Evolutionary conservation across 2,888 invertebrate species (phyloP).

Genomic region (Atrina japonica): DNA sequence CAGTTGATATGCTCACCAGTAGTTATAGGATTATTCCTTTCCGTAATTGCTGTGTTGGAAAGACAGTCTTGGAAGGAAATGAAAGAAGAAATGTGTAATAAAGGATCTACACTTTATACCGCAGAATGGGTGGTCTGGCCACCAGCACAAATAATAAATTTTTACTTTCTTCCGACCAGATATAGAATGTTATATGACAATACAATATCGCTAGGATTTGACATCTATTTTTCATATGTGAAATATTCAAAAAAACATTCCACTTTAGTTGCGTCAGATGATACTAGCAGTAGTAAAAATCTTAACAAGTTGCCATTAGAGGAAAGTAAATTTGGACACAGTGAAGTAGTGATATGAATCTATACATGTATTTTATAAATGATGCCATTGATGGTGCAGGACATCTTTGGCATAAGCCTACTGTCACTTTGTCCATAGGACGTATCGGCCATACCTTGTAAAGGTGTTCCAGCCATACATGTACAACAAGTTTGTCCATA

Average conservation of each 20-base stretch:
- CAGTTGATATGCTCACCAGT: conserved; percentile 92
- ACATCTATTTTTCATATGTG: conserved; percentile 76
- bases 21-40: conserved; percentile 83
- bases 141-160: conserved; percentile 95
- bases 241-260: conserved; percentile 45
- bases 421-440: no score
- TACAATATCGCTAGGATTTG: conserved; percentile 73
- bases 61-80: conserved; percentile 47
- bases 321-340: no score
- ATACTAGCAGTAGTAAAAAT: no score
- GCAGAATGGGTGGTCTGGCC: conserved; percentile 97
- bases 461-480: no score
- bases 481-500: no score
- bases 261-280: no score
- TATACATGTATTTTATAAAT: no score
- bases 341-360: no score
- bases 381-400: no score
- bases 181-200: conserved; percentile 89
- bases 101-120: conserved; percentile 89
- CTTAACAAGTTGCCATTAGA: no score
- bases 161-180: conserved; percentile 90
- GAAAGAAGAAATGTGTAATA: conserved; percentile 78
- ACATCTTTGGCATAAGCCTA: no score
- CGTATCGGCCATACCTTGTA: no score
- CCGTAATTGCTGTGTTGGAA: conserved; percentile 49